These are phyloP conservation scores for Actinopyga echinites DNA, from an alignment of 53 echinoderm and acorn worm genomes.

Conservation along the genomic window DNA sequence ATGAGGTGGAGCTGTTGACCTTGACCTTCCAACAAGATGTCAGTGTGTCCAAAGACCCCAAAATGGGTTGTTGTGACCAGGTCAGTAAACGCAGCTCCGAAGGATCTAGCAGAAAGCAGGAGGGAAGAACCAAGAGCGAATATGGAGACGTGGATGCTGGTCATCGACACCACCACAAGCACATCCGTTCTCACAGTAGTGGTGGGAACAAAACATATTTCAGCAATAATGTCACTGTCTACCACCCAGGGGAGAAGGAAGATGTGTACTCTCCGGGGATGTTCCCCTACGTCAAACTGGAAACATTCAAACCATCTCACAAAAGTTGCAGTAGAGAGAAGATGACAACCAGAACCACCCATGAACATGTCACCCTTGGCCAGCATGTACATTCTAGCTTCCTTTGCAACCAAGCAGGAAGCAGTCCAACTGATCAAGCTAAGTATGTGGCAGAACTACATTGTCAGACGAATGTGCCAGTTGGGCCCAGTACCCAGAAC, in stretches of 20 bases:
- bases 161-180: constrained; percentile 7
- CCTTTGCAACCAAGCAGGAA: not conserved
- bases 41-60: constrained; percentile 5
- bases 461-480: not conserved
- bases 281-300: not conserved
- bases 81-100: not conserved
- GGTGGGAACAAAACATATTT: not conserved
- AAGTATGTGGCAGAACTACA: not conserved
- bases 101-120: not conserved
- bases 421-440: not conserved
- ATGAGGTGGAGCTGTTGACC: not conserved
- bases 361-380: constrained; percentile 25
- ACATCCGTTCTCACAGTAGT: constrained; percentile 24
- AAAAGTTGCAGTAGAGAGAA: not conserved
- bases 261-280: not conserved
- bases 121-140: not conserved
- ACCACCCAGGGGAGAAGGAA: not conserved
- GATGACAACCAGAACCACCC: not conserved
- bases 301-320: not conserved
- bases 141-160: not conserved
- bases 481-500: not conserved
- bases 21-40: not conserved
- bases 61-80: not conserved
- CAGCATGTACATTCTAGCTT: constrained; percentile 20
- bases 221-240: not conserved